Evolutionary conservation across 2,888 invertebrate species (phyloP).

Genomic region (Morinoia aosen): DNA sequence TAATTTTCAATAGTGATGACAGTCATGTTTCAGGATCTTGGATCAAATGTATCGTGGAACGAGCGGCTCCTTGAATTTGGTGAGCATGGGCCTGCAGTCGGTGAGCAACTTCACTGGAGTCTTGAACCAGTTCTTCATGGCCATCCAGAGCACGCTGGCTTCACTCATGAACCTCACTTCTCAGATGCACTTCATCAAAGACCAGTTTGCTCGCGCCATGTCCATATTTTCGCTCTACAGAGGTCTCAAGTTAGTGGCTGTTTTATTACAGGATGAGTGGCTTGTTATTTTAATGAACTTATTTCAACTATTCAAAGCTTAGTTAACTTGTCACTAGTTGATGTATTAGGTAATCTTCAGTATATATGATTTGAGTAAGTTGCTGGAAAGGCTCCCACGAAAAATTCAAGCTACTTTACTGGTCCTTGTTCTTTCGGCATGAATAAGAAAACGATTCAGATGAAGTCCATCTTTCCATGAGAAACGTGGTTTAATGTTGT

Average conservation of each 20-base stretch:
- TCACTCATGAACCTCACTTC: constrained; percentile 27
- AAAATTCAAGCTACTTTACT: too few relatives aligned
- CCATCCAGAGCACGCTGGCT: constrained; percentile 35
- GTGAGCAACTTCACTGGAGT: constrained; percentile 30
- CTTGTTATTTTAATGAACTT: too few relatives aligned
- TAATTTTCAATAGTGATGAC: not conserved
- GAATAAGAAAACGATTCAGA: too few relatives aligned
- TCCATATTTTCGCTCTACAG: constrained; percentile 29
- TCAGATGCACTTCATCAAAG: constrained; percentile 41
- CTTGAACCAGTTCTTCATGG: constrained; percentile 36
- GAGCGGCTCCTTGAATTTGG: constrained; percentile 5
- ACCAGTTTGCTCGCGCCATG: constrained; percentile 45
- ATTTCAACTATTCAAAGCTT: too few relatives aligned
- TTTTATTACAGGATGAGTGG: not conserved
- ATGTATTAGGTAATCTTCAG: too few relatives aligned
- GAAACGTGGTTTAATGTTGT: too few relatives aligned
- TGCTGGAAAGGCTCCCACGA: too few relatives aligned
- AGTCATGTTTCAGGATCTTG: not conserved
- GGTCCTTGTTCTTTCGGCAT: too few relatives aligned
- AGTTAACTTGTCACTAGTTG: too few relatives aligned
- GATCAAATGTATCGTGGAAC: constrained; percentile 34
- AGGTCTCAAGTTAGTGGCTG: not conserved
- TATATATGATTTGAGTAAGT: too few relatives aligned
- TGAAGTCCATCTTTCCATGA: too few relatives aligned
- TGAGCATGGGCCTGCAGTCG: not conserved